Evolutionary conservation across 2,113 vertebrate genomes (phyloP), one percentile per base, ranked within the genome.

Genomic region (Hypanus sabinus): DNA sequence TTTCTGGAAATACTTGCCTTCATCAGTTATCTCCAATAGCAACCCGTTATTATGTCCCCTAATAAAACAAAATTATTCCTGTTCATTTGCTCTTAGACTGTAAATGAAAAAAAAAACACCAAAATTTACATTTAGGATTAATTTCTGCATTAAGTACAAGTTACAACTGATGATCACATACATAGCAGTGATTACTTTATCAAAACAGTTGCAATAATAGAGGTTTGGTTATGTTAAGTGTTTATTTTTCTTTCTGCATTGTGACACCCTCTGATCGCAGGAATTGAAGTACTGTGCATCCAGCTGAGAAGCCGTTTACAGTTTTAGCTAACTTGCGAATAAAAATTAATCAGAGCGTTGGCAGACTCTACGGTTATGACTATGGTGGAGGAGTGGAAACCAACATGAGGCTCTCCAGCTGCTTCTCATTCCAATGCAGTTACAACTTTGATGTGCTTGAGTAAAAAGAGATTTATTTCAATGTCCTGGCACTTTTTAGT

Each of bases 371-470:
- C 8, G n/a, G 85, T n/a, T n/a, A n/a, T 65, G 85, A 88, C 57
- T n/a, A n/a, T 12, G 85, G 3, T 62, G 57, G 57, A 87, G 55
- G 85, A 88, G 85, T 88, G 85, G n/a, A 88, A 88, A 88, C 36
- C 85, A 62, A n/a, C 57, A 11, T 33, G 57, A 14, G 62, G 57
- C 11, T 62, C 60, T 60, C 80, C 22, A 30, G 10, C 85, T 88
- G 85, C 57, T 88, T 88, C 55, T 85, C 46, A 88, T 65, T 88
- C 30, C 27, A 62, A 88, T 88, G 57, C 55, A 2, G 57, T 62
- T 85, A 57, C 27, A 46, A 85, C 4, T 83, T 88, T n/a, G 22
- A 85, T 57, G 22, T 55, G 85, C 60, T 65, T 62, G 85, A 88
- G 27, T n/a, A n/a, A 30, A 88, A 62, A 62, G 27, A 62, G 83